Conservation (phyloP, 2,888 invertebrate species). For the Acanthosepion esculentum region DNA sequence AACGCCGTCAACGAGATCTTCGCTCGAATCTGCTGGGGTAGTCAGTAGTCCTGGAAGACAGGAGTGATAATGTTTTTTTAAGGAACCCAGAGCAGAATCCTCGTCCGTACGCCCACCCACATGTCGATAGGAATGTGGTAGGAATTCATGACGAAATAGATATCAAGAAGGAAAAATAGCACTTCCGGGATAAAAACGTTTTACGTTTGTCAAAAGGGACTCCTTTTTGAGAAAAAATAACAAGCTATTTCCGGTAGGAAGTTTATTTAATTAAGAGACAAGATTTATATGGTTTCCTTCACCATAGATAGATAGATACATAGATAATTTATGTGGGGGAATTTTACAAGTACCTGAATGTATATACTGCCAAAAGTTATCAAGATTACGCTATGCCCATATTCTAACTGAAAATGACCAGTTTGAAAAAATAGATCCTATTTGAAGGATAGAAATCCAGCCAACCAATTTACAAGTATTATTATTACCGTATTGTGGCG, state of each 20-base stretch:
- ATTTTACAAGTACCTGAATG: no score
- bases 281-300: neutral
- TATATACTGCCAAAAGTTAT: no score
- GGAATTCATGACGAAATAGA: neutral
- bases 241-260: neutral
- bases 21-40: no score
- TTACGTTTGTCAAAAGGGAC: neutral
- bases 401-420: no score
- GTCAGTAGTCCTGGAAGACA: neutral
- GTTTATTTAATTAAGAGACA: neutral
- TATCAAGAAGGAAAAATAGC: neutral
- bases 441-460: no score
- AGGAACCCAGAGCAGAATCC: neutral
- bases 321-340: no score
- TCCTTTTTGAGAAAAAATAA: neutral
- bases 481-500: no score
- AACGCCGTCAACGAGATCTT: neutral
- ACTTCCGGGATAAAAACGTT: slow-evolving; percentile 15
- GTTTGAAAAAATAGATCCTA: no score
- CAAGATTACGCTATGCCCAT: no score
- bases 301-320: no score
- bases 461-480: no score
- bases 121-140: neutral
- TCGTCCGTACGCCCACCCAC: neutral
- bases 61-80: neutral